Base-by-base conservation (phyloP, 2,113 vertebrate genomes). In the Phodopus roborovskii region DNA sequence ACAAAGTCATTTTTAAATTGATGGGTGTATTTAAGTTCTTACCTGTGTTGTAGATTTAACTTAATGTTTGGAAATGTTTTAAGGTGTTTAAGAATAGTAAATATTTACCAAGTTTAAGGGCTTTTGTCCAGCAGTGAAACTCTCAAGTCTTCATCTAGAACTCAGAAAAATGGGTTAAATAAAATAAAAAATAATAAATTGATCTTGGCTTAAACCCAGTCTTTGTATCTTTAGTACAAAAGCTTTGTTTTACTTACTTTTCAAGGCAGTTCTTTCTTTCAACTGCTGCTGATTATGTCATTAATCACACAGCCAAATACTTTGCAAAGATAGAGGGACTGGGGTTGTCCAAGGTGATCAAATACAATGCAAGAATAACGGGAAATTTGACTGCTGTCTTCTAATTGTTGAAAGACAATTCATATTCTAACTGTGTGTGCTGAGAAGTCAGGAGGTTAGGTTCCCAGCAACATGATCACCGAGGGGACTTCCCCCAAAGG, bases 51-150 rank as follows among this genome's bases (percentile, higher is more conserved):
- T 50, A 68, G 42, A 39, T 45, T 68, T 71, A 93, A 92, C 33
- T 56, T 73, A 36, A 68, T 73, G 45, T 92, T 87, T 68, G 17
- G 48, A 97, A 85, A 33, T 82, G 30, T 48, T 92, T 96, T 60
- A 68, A 94, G 64, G 64, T 77, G 22, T 82, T 78, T 89, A 66
- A 94, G n/a, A 24, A 53, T 62, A 70, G 45, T 83, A 88, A 94
- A 78, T 64, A 62, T 42, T 60, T 71, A 66, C 62, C n/a, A 89
- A 36, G 91, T 60, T 94, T 91, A 53, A 74, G 8, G 56, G 48
- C 19, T 30, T 89, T 71, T 24, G 7, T 56, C 60, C 74, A 83
- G 39, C 12, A 64, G 75, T 83, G 64, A 48, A 87, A 87, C 70
- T 75, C 42, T n/a, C 4, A 45, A 36, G 3, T 16, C 39, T 91